These are phyloP conservation scores for Calliopum simillimum DNA, from an alignment of 2,888 invertebrate genomes.

Conservation along the genomic window DNA sequence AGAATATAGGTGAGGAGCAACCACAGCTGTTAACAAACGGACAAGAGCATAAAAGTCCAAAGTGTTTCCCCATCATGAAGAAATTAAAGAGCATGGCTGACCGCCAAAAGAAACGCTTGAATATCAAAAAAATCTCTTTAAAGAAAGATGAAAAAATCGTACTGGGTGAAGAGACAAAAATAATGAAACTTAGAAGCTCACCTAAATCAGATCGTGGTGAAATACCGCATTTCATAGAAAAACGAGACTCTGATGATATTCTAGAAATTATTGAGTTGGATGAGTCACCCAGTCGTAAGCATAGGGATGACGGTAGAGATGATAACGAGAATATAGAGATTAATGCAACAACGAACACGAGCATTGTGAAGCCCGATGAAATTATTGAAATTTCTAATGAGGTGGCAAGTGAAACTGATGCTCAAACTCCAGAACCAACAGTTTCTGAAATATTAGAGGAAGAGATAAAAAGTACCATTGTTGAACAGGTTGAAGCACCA, in stretches of 20 bases:
- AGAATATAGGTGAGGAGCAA: conserved; percentile 36
- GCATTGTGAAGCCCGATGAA: conserved; percentile 64
- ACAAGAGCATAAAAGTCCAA: conserved; percentile 46
- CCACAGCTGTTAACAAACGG: conserved; percentile 46
- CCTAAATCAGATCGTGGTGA: conserved; percentile 71
- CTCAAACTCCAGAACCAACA: conserved; percentile 63
- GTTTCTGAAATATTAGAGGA: conserved; percentile 66
- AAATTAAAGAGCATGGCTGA: conserved; percentile 75
- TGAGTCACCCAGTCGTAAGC: conserved; percentile 66
- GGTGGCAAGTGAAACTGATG: neutral
- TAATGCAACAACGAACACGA: conserved; percentile 46
- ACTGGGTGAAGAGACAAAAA: conserved; percentile 70
- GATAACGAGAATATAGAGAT: conserved; percentile 31
- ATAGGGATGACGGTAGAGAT: conserved; percentile 49
- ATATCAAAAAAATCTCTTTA: conserved; percentile 63
- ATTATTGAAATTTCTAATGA: conserved; percentile 59
- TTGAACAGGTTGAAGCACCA: conserved; percentile 33
- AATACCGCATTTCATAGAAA: conserved; percentile 67
- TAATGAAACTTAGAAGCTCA: conserved; percentile 72
- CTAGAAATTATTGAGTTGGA: conserved; percentile 66
- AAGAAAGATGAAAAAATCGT: conserved; percentile 69
- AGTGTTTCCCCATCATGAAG: conserved; percentile 74
- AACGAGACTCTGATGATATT: conserved; percentile 67
- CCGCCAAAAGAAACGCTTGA: conserved; percentile 71
- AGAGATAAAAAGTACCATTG: conserved; percentile 40